Conservation (phyloP, 1,140 invertebrate species). For the Solenopsis fugax region DNA sequence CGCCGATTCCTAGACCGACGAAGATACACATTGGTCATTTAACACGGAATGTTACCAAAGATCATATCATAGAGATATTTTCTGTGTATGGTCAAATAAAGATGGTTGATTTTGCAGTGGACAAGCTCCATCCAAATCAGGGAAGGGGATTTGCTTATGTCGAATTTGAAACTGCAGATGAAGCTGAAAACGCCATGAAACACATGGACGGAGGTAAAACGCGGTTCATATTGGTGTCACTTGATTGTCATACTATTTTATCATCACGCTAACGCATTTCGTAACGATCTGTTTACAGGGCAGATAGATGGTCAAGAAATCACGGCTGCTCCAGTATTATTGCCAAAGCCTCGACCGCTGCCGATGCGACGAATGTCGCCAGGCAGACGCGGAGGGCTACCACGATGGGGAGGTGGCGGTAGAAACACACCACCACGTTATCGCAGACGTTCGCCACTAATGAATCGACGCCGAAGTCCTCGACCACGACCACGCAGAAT, state of each 20-base stretch:
- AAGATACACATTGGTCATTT: constrained; percentile 97
- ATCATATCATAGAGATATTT: constrained; percentile 98
- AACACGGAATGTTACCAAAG: constrained; percentile 96
- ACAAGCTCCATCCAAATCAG: constrained; percentile 94
- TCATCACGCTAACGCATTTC: background rate
- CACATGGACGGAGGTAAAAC: constrained; percentile 98
- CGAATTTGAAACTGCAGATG: constrained; percentile 96
- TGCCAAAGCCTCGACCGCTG: constrained; percentile 90
- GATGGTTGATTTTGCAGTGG: constrained; percentile 95
- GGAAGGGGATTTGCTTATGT: constrained; percentile 97
- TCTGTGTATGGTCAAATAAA: constrained; percentile 91
- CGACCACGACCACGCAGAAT: constrained; percentile 88
- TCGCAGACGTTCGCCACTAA: constrained; percentile 89
- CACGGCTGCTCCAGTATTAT: constrained; percentile 95
- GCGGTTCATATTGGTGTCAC: background rate
- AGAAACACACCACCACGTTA: constrained; percentile 86
- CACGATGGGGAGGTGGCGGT: constrained; percentile 85
- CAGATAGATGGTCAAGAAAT: constrained; percentile 98
- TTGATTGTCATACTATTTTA: background rate
- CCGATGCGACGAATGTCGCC: constrained; percentile 89
- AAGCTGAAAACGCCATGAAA: constrained; percentile 99
- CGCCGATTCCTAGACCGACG: constrained; percentile 94
- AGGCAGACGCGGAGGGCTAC: constrained; percentile 87
- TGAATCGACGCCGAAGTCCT: constrained; percentile 89
- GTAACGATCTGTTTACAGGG: constrained; percentile 83